These are phyloP conservation scores for Rhinogobio ventralis DNA, from an alignment of 2,797 vertebrate genomes.

Conservation along the genomic window DNA sequence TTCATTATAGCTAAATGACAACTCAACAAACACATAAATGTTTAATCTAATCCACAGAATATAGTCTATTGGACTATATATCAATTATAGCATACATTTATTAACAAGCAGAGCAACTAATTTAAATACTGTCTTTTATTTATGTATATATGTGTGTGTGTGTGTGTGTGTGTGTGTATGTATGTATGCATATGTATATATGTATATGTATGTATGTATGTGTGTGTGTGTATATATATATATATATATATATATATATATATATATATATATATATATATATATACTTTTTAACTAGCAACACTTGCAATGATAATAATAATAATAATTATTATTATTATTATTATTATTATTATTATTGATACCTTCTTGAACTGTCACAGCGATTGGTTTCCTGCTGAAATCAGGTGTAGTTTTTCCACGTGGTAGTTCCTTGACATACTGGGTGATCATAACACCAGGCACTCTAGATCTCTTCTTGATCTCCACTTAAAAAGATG, in stretches of 20 bases:
- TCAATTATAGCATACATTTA: background rate
- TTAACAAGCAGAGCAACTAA: background rate
- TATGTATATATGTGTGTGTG: no score
- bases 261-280: no score
- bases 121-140: background rate
- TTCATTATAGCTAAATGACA: constrained; percentile 10
- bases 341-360: background rate
- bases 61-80: background rate
- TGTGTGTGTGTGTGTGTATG: no score
- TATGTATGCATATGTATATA: no score
- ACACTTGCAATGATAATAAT: no score
- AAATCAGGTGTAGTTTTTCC: constrained; percentile 87
- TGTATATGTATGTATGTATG: no score
- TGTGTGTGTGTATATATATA: no score
- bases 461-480: constrained; percentile 81
- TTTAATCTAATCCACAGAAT: constrained; percentile 1
- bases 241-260: no score
- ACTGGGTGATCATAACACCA: constrained; percentile 84
- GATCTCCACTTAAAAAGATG: constrained; percentile 73
- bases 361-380: constrained; percentile 83
- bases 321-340: background rate
- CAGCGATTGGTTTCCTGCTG: constrained; percentile 80
- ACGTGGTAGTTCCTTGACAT: constrained; percentile 79
- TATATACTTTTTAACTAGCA: background rate
- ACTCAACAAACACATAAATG: background rate